Percentiles rank a stretch among this genome's conserved stretches.
Conservation (phyloP, 2,113 vertebrate species). For the Corythoichthys intestinalis region DNA sequence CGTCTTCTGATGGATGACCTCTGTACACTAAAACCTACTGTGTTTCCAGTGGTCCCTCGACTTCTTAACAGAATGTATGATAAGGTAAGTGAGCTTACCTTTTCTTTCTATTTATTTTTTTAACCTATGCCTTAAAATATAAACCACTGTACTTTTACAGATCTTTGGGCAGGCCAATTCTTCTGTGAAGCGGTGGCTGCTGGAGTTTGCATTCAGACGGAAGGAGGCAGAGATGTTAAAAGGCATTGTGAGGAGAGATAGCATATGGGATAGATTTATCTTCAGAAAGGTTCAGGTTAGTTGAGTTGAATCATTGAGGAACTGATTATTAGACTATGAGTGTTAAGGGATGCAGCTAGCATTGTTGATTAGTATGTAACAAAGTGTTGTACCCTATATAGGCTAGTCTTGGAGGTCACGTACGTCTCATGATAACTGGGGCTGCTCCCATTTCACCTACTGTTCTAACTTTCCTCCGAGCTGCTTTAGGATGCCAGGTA, state of each 20-base stretch:
- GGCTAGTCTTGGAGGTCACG: slow-evolving; percentile 86
- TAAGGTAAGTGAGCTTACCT: slow-evolving; percentile 61
- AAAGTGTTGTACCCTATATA: slow-evolving; percentile 50
- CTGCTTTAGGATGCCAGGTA: slow-evolving; percentile 93
- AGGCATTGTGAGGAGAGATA: slow-evolving; percentile 86
- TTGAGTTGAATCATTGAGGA: background rate
- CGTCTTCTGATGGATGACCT: slow-evolving; percentile 89
- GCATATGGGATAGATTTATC: slow-evolving; percentile 91
- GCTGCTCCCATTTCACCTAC: slow-evolving; percentile 89
- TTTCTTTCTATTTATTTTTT: background rate
- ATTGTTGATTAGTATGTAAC: background rate
- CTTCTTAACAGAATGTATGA: slow-evolving; percentile 95
- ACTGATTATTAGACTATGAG: background rate
- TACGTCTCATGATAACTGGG: slow-evolving; percentile 88
- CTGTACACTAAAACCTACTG: slow-evolving; percentile 82
- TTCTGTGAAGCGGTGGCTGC: slow-evolving; percentile 84
- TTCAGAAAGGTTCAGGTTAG: slow-evolving; percentile 92
- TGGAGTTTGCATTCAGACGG: slow-evolving; percentile 87
- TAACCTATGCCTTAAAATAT: too few species aligned
- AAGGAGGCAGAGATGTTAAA: slow-evolving; percentile 88
- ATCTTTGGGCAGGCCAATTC: slow-evolving; percentile 88
- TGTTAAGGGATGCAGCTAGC: background rate
- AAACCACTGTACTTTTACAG: slow-evolving; percentile 52
- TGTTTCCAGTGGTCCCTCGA: slow-evolving; percentile 92
- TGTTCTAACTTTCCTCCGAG: slow-evolving; percentile 86